A percentile compares a stretch with the other conserved stretches of the same genome.
phyloP scores from a whole-genome alignment of 2,113 vertebrate species.

The Oryctolagus cuniculus region mOryCun1.1 NC_091435.1:20856501-20857000 shows the following conservation, averaged over 20 bases:
- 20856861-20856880: not conserved
- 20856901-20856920: too few species aligned
- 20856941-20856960: too few species aligned
- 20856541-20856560: constrained; percentile 34
- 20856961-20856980: too few species aligned
- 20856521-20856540: not conserved
- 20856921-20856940: too few species aligned
- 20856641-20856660: not conserved
- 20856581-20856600: not conserved
- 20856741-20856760: not conserved
- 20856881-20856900: not conserved
- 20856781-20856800: not conserved
- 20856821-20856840: not conserved
- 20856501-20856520: not conserved
- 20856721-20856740: not conserved
- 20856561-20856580: not conserved
- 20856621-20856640: not conserved
- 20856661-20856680: not conserved
- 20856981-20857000: too few species aligned
- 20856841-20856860: not conserved
- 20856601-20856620: not conserved
- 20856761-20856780: not conserved
- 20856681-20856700: not conserved
- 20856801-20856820: not conserved
- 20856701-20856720: not conserved